Percentiles rank a stretch among this genome's conserved stretches.
Evolutionary conservation across 2,797 vertebrate genomes (phyloP).

Genomic region (Myotis findleyi): DNA sequence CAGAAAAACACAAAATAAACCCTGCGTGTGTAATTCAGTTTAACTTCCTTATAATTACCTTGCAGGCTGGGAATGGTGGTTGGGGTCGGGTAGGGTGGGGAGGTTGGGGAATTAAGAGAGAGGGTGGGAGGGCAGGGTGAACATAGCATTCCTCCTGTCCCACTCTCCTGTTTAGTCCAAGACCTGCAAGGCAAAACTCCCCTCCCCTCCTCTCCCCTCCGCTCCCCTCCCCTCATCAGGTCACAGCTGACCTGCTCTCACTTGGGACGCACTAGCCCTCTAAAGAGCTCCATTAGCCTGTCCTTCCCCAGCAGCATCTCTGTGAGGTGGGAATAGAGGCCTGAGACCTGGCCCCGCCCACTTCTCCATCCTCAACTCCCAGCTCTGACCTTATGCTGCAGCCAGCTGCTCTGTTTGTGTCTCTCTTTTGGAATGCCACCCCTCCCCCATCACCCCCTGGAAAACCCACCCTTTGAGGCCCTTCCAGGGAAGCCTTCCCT

Average conservation of each 20-base stretch:
- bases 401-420: background rate
- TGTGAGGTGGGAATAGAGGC: fast-evolving
- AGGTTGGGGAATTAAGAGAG: background rate
- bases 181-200: background rate
- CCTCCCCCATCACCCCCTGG: too few relatives aligned
- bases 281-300: background rate
- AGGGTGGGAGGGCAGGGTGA: background rate
- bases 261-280: background rate
- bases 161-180: background rate
- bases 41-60: conserved; percentile 88
- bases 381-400: background rate
- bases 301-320: background rate
- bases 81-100: background rate
- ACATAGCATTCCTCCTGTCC: background rate
- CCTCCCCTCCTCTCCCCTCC: fast-evolving
- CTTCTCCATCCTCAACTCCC: background rate
- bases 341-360: background rate
- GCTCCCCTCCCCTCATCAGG: background rate
- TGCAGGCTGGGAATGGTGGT: conserved; percentile 44
- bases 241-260: fast-evolving
- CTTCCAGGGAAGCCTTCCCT: background rate
- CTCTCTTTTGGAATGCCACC: background rate
- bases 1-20: conserved; percentile 90
- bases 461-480: background rate
- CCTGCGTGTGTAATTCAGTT: conserved; percentile 85